Evolutionary conservation across 2,888 invertebrate species (phyloP).

Genomic region (Spisula solida): DNA sequence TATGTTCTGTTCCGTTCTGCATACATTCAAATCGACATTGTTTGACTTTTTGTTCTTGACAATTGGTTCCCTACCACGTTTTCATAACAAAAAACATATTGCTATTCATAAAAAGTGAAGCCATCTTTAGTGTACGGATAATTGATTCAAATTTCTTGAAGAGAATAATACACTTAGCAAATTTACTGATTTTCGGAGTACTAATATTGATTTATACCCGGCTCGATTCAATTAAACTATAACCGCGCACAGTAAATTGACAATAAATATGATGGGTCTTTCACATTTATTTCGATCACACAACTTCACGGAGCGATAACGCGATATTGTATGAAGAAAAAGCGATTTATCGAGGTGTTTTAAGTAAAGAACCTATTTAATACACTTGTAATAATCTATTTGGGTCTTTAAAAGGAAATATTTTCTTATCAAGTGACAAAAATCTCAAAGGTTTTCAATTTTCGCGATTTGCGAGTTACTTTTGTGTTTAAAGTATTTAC

Average conservation of each 20-base stretch:
- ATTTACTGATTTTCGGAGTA: constrained; percentile 64
- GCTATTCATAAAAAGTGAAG: neutral
- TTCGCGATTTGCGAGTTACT: constrained; percentile 67
- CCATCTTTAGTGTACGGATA: constrained; percentile 28
- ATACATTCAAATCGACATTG: neutral
- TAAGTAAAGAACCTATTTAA: constrained; percentile 59
- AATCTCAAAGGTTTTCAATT: constrained; percentile 70
- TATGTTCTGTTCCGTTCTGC: no score
- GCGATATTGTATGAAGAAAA: constrained; percentile 48
- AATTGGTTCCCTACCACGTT: neutral
- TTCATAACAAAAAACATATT: neutral
- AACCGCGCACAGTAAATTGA: constrained; percentile 65
- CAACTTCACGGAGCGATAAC: constrained; percentile 54
- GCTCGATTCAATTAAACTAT: constrained; percentile 66
- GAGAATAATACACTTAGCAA: constrained; percentile 62
- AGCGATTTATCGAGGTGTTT: constrained; percentile 63
- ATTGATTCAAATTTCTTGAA: constrained; percentile 39
- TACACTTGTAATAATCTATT: constrained; percentile 56
- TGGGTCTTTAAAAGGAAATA: constrained; percentile 53
- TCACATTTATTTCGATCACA: constrained; percentile 59
- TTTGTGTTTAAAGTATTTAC: constrained; percentile 68
- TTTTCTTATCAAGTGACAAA: constrained; percentile 64
- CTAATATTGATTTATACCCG: constrained; percentile 68
- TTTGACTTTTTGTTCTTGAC: neutral
- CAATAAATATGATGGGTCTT: constrained; percentile 63